Evolutionary conservation across 2,888 invertebrate genomes (phyloP), one percentile per base, ranked within the genome.

Genomic region (Platycnemis pennipes): DNA sequence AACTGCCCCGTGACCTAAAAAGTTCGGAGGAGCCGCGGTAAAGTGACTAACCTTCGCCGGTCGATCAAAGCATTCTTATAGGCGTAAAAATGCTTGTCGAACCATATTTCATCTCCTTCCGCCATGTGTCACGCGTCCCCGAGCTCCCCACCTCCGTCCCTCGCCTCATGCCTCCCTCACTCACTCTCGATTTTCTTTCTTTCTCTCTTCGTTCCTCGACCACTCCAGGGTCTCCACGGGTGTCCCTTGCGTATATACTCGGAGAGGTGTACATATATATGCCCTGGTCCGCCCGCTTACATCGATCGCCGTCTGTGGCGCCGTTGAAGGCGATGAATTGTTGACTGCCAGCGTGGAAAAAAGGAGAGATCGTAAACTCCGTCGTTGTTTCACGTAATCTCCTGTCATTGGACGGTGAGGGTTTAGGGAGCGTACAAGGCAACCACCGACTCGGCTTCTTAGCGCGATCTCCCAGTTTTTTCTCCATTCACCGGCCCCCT

Each of bases 261-360:
- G n/a, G n/a, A n/a, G n/a, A n/a, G 8, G 53, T 11, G 53, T n/a
- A 1, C 63, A 0, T 63, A 26, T 26, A 63, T 8, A 63, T 63
- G 26, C 63, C 26, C 63, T n/a, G n/a, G 4, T n/a, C 63, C n/a
- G n/a, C 26, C 22, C 26, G 63, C 63, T 63, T 63, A 63, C 63
- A 63, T 63, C 63, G 63, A 63, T 63, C 63, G 63, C 63, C 63
- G 63, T 63, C 63, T 26, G 26, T n/a, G 63, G 63, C 63, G 8
- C 63, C n/a, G 63, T 63, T 63, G 63, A n/a, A 63, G 63, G 63
- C 63, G 63, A 63, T 63, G 63, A 63, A 63, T 63, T 63, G 63
- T 63, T 63, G 63, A 63, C 63, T 26, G 63, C 63, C 8, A 26
- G 63, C 26, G 22, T 63, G 4, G 26, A n/a, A 26, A 63, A 63